Base-by-base conservation (phyloP, 2,113 vertebrate genomes). In the Ochotona princeps region DNA sequence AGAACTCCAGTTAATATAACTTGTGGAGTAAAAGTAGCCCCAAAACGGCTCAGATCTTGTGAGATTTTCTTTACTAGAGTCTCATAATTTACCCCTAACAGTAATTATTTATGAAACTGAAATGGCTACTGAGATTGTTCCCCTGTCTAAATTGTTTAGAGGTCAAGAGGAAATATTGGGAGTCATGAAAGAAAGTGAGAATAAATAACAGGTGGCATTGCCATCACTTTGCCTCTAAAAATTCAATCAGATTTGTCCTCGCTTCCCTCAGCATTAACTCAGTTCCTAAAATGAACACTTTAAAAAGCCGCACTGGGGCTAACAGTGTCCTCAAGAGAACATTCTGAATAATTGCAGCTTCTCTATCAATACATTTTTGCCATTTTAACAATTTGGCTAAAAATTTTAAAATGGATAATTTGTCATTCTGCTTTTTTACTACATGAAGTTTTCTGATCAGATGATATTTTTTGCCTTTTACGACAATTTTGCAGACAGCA, bases 1-100 rank as follows among this genome's bases (percentile, higher is more conserved):
- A 32, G 20, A 76, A 54, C 9, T 86, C 51, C 17, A 28, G 65
- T 83, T 69, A 66, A n/a, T 47, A 0, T 75, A 85, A 75, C 47
- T 65, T 94, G 49, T 51, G 32, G 44, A 51, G 91, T 92, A 90
- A 95, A 97, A 44, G 5, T 60, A 72, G 30, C 49, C 89, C 81
- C n/a, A 70, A 26, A 54, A 2, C 26, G 91, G 8, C 25, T 88
- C 28, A 51, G 0, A 49, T 75, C 25, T 44, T 12, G 14, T 69
- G 2, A 5, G 61, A 86, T 80, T 89, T 89, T 93, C 35, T 54
- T 57, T 23, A 73, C 18, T 51, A 65, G 9, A 79, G 7, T 66
- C 3, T 30, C 4, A 81, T 75, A 83, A 73, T 30, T 91, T 80
- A 76, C 8, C 60, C 30, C 76, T 51, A 81, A 75, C 47, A 49